A percentile compares a stretch with the other conserved stretches of the same genome.
Conservation (phyloP, 1,140 invertebrate species). For the Coenobita brevimanus region DNA sequence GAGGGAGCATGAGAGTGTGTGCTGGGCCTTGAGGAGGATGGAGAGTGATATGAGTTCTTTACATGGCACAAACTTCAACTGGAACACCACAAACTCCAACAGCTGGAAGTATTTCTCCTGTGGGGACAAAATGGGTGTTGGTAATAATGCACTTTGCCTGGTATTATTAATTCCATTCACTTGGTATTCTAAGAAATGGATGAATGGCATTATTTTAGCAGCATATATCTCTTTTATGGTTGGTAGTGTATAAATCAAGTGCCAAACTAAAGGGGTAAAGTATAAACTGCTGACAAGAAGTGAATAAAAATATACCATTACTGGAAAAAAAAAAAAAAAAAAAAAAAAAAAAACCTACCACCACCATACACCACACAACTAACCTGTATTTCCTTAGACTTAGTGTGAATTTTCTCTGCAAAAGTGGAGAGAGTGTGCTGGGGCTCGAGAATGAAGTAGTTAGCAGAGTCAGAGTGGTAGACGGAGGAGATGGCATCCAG, state of each 20-base stretch:
- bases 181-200: background rate
- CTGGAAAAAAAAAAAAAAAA: no score
- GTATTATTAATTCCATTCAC: background rate
- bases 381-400: conserved; percentile 91
- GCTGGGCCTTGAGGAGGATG: conserved; percentile 88
- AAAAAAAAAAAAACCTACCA: no score
- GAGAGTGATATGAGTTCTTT: conserved; percentile 98
- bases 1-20: conserved; percentile 76
- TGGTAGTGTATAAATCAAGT: no score
- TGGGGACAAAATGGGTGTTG: conserved; percentile 67
- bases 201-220: no score
- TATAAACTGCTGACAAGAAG: no score
- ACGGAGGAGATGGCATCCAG: conserved; percentile 96
- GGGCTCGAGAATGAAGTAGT: conserved; percentile 98
- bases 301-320: no score
- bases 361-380: conserved; percentile 30
- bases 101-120: conserved; percentile 95
- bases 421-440: conserved; percentile 97
- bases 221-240: no score
- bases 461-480: conserved; percentile 97
- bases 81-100: conserved; percentile 96
- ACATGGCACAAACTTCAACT: conserved; percentile 98
- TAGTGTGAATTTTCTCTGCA: conserved; percentile 94
- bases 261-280: no score
- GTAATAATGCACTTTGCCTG: background rate